phyloP scores from a whole-genome alignment of 2,888 invertebrate genomes.

The Andrena chrysosceles region DNA sequence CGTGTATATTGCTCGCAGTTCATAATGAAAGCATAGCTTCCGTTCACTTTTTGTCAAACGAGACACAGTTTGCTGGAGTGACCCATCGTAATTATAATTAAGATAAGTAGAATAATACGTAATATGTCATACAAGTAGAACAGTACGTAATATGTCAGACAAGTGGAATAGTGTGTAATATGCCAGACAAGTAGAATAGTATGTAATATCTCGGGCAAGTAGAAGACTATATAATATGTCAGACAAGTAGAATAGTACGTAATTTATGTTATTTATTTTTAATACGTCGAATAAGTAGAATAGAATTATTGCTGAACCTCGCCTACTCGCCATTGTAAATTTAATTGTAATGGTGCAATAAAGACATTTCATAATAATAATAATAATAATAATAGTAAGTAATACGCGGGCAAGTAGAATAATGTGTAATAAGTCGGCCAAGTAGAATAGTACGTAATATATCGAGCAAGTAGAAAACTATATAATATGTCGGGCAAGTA shows the following conservation, averaged over 20 bases:
- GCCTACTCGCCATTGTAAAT: too few species aligned
- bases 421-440: not conserved
- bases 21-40: not conserved
- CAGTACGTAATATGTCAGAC: not conserved
- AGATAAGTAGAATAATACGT: not conserved
- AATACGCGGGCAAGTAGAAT: not conserved
- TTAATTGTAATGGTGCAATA: too few species aligned
- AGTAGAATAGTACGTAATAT: not conserved
- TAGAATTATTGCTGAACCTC: too few species aligned
- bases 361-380: too few species aligned
- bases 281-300: not conserved
- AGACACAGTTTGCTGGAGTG: too few species aligned
- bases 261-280: too few species aligned
- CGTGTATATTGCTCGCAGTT: not conserved
- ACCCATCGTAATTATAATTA: not conserved
- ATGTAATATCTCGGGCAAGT: not conserved
- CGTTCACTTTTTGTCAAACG: not conserved
- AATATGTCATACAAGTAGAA: not conserved
- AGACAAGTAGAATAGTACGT: not conserved
- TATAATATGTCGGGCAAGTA: not conserved
- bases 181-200: not conserved
- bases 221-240: not conserved
- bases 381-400: too few species aligned
- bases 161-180: not conserved
- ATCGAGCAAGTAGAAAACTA: not conserved